These are phyloP conservation scores for Itoplectis maculator DNA, from an alignment of 2,888 invertebrate genomes.

Conservation along the genomic window DNA sequence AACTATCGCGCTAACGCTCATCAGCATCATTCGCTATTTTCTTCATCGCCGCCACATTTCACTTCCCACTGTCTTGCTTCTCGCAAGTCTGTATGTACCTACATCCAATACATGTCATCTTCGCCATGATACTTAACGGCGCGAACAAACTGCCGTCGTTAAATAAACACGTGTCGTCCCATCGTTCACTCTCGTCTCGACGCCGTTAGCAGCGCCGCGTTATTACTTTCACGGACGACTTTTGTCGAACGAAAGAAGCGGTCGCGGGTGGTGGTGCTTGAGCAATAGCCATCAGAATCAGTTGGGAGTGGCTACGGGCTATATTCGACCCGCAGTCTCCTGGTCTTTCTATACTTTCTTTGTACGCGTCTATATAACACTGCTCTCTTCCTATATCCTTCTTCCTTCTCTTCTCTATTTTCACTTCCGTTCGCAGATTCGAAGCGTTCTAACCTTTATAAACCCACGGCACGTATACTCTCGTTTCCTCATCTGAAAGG, in stretches of 20 bases:
- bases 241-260: not conserved
- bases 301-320: not conserved
- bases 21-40: conserved; percentile 22
- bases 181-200: conserved; percentile 4
- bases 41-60: not conserved
- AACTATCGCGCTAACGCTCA: conserved; percentile 29
- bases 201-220: not conserved
- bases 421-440: not conserved
- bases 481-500: conserved; percentile 58
- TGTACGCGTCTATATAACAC: not conserved
- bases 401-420: not conserved
- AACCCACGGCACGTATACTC: conserved; percentile 53
- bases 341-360: not conserved
- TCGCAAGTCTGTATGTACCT: no score
- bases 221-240: conserved; percentile 22
- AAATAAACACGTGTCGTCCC: conserved; percentile 31
- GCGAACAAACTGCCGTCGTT: conserved; percentile 17
- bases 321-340: not conserved
- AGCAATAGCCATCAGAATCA: not conserved
- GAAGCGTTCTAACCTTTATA: conserved; percentile 28
- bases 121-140: conserved; percentile 4
- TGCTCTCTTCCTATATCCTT: not conserved
- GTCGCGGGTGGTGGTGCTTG: no score
- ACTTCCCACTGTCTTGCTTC: not conserved
- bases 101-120: no score